Conservation (phyloP, 1,140 invertebrate species). For the Bombus huntii region DNA sequence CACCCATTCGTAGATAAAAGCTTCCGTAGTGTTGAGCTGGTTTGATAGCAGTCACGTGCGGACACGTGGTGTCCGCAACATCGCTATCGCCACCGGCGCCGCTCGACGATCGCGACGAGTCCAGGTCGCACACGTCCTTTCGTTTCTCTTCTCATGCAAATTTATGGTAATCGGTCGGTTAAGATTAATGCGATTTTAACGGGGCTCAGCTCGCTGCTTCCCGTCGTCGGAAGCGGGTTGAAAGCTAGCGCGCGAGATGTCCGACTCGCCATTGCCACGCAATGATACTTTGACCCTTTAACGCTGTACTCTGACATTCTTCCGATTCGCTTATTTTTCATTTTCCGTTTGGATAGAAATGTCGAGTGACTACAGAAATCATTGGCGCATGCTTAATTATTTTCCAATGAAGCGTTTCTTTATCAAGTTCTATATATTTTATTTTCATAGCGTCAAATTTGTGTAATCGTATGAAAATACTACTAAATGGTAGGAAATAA, state of each 20-base stretch:
- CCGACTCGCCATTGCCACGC: not conserved
- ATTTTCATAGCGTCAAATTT: too few relatives aligned
- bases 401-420: too few relatives aligned
- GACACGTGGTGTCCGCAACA: conserved; percentile 76
- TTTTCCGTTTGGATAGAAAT: not conserved
- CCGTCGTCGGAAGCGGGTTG: not conserved
- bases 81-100: conserved; percentile 78
- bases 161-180: conserved; percentile 43
- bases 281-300: not conserved
- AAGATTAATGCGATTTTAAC: conserved; percentile 48
- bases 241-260: too few relatives aligned
- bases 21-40: conserved; percentile 92
- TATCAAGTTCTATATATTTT: too few relatives aligned
- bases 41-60: conserved; percentile 63
- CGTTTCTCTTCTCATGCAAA: conserved; percentile 72
- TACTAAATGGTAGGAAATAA: too few relatives aligned
- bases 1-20: conserved; percentile 96
- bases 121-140: conserved; percentile 81
- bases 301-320: not conserved
- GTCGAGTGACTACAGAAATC: not conserved
- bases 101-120: conserved; percentile 82
- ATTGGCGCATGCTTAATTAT: too few relatives aligned
- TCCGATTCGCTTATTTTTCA: not conserved
- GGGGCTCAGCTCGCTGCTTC: conserved; percentile 5
- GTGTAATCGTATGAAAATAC: too few relatives aligned